Conservation (phyloP, 2,113 vertebrate species). For the Indicator indicator region DNA sequence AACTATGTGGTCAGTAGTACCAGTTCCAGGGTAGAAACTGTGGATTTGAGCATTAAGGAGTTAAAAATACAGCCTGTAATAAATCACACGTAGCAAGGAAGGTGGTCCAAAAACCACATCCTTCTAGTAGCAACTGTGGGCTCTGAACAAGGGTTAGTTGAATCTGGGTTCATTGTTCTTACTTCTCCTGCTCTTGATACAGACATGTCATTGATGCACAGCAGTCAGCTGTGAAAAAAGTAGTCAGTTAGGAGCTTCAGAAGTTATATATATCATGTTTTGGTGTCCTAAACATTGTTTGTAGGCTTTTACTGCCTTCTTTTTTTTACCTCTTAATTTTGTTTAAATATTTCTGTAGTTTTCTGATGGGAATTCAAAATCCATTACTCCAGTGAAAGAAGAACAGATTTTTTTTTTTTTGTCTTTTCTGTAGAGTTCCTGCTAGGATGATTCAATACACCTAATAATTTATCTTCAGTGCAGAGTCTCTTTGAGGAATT, state of each 20-base stretch:
- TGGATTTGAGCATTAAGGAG: not conserved
- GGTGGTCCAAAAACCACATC: not conserved
- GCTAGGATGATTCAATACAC: not conserved
- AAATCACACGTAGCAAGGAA: rapidly evolving
- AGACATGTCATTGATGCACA: conserved; percentile 51
- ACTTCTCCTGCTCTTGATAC: conserved; percentile 13
- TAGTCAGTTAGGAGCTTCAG: not conserved
- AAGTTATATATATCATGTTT: not conserved
- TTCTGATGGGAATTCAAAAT: not conserved
- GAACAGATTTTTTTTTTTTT: not conserved
- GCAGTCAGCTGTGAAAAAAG: not conserved
- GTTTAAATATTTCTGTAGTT: not conserved
- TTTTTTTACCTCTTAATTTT: not conserved
- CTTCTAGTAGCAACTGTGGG: not conserved
- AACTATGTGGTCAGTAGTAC: not conserved
- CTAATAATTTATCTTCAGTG: not conserved
- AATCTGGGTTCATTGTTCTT: not conserved
- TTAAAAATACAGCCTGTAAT: not conserved
- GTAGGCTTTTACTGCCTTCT: not conserved
- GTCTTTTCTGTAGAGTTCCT: not conserved
- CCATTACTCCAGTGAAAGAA: not conserved
- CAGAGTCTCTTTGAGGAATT: not conserved
- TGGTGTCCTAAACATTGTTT: not conserved
- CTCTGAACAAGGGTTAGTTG: not conserved
- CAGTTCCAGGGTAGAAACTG: not conserved